Conservation (phyloP, 2,888 invertebrate genomes). For the Nomada fucata region DNA sequence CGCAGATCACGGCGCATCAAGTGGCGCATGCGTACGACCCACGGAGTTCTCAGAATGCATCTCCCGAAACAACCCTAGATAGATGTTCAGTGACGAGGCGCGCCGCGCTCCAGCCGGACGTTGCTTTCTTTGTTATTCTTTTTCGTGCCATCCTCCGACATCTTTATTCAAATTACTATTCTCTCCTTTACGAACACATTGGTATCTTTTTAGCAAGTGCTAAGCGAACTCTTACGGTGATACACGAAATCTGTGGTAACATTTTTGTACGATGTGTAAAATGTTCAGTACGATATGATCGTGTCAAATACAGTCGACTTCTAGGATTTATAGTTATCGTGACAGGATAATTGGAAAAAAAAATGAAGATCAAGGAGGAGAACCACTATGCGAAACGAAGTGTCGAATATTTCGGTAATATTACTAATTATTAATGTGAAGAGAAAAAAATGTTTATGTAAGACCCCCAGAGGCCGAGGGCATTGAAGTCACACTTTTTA, state of each 20-base stretch:
- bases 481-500: no score
- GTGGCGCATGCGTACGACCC: slow-evolving; percentile 47
- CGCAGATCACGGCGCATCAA: slow-evolving; percentile 24
- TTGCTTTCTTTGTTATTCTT: slow-evolving; percentile 21
- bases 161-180: background rate
- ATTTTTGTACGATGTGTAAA: background rate
- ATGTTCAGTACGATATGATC: slow-evolving; percentile 10
- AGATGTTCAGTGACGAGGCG: slow-evolving; percentile 61
- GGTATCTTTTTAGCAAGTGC: slow-evolving; percentile 1
- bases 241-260: background rate
- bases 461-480: no score
- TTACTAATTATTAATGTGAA: background rate
- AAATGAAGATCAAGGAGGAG: slow-evolving; percentile 81
- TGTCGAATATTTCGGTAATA: slow-evolving; percentile 79
- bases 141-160: slow-evolving; percentile 4
- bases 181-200: background rate
- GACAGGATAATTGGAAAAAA: slow-evolving; percentile 16
- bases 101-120: slow-evolving; percentile 59
- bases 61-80: slow-evolving; percentile 57
- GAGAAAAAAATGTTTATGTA: no score
- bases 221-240: background rate
- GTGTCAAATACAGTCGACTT: background rate
- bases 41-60: slow-evolving; percentile 43
- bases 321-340: background rate
- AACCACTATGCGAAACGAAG: slow-evolving; percentile 78